phyloP scores from a whole-genome alignment of 2,888 invertebrate genomes.

The Ennomos erosarius region DNA sequence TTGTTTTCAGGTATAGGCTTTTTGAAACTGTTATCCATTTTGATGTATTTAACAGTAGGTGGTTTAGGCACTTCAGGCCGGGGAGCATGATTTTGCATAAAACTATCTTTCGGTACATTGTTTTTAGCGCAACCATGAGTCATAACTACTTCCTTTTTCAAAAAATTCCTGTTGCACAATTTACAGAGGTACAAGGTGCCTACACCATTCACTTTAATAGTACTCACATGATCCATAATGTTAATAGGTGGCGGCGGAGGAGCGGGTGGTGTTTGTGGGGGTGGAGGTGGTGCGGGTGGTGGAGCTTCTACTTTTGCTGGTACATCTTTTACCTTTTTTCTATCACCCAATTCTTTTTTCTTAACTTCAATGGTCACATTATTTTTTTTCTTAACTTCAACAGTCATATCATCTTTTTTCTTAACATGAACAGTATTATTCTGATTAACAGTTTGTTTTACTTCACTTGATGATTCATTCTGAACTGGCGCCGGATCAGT shows the following conservation, averaged over 20 bases:
- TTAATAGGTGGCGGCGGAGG: constrained; percentile 57
- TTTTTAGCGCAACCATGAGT: constrained; percentile 76
- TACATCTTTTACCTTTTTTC: constrained; percentile 36
- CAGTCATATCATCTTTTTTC: constrained; percentile 24
- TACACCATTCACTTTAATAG: constrained; percentile 77
- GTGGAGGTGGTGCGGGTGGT: constrained; percentile 39
- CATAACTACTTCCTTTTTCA: constrained; percentile 71
- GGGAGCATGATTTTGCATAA: constrained; percentile 45
- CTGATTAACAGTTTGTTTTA: constrained; percentile 16
- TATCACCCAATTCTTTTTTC: constrained; percentile 26
- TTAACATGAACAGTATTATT: constrained; percentile 18
- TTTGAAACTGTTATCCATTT: constrained; percentile 52
- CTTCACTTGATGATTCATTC: constrained; percentile 17
- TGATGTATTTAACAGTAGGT: constrained; percentile 74
- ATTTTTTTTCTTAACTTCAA: constrained; percentile 29
- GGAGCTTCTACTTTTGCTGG: constrained; percentile 38
- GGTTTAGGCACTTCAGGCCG: constrained; percentile 64
- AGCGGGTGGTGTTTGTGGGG: constrained; percentile 12
- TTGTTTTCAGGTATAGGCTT: constrained; percentile 44
- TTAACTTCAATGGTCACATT: too few species aligned
- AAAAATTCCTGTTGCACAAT: constrained; percentile 76
- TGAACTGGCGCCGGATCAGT: constrained; percentile 10
- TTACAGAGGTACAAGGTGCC: constrained; percentile 79
- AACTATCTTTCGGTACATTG: constrained; percentile 62
- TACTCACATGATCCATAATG: constrained; percentile 77